phyloP scores from a whole-genome alignment of 2,888 invertebrate genomes.

The Scaptomyza tumidula region DNA sequence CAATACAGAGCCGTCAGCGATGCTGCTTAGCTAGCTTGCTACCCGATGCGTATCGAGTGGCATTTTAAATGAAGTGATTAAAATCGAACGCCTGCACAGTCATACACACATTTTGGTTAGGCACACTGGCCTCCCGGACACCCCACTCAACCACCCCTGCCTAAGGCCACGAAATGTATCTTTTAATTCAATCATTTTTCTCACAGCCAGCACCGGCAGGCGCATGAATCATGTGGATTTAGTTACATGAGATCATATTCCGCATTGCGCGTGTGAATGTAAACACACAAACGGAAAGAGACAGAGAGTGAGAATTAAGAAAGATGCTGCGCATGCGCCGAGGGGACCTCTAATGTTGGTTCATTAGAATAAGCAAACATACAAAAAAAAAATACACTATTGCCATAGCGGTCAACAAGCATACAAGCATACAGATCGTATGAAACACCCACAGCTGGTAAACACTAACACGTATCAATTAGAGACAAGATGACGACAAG shows the following conservation, averaged over 20 bases:
- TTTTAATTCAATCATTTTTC: conserved; percentile 78
- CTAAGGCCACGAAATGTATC: conserved; percentile 33
- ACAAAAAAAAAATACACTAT: conserved; percentile 41
- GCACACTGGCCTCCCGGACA: conserved; percentile 12
- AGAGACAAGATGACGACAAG: conserved; percentile 64
- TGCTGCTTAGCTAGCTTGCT: conserved; percentile 41
- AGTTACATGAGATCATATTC: conserved; percentile 73
- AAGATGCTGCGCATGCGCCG: conserved; percentile 42
- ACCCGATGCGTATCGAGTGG: conserved; percentile 76
- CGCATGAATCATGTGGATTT: conserved; percentile 66
- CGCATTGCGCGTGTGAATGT: conserved; percentile 44
- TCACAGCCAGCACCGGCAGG: conserved; percentile 62
- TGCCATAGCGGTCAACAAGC: conserved; percentile 66
- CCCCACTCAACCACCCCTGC: conserved; percentile 3
- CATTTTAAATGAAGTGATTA: conserved; percentile 83
- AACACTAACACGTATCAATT: conserved; percentile 74
- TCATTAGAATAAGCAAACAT: conserved; percentile 74
- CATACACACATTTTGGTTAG: conserved; percentile 62
- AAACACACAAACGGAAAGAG: conserved; percentile 2
- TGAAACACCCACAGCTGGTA: conserved; percentile 75
- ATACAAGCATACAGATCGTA: conserved; percentile 36
- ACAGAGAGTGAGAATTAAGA: neutral
- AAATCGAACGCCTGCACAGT: conserved; percentile 77
- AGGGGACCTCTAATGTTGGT: conserved; percentile 24
- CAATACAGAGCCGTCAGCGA: conserved; percentile 49